phyloP scores from a whole-genome alignment of 2,888 invertebrate species.

The Kryphioiulus occultus region DNA sequence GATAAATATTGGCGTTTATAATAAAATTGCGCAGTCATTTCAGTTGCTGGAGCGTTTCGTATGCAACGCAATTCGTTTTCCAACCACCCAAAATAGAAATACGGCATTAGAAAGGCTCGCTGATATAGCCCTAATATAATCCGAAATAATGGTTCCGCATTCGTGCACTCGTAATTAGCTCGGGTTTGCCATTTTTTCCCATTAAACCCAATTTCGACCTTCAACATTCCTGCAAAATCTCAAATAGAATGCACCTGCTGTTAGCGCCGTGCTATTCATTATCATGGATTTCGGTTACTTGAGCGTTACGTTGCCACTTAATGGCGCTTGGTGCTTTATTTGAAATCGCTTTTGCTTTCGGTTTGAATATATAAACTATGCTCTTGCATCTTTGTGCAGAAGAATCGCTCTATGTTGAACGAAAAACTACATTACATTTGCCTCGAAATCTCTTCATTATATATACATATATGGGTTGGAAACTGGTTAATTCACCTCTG shows the following conservation, averaged over 20 bases:
- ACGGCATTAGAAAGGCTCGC: neutral
- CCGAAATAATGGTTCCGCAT: constrained; percentile 26
- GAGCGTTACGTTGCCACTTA: neutral
- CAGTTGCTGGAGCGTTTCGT: neutral
- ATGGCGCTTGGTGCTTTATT: neutral
- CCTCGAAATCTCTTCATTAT: no score
- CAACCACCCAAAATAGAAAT: neutral
- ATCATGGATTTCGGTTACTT: neutral
- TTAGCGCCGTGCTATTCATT: neutral
- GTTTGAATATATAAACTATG: neutral
- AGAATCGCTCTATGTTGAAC: no score
- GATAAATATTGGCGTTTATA: constrained; percentile 25
- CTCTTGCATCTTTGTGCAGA: no score
- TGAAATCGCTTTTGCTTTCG: neutral
- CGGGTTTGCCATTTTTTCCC: constrained; percentile 1
- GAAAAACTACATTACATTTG: no score
- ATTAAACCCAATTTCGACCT: constrained; percentile 19
- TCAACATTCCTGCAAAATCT: neutral
- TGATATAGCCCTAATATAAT: constrained; percentile 21
- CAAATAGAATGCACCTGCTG: neutral
- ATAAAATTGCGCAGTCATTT: constrained; percentile 16
- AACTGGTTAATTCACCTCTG: no score
- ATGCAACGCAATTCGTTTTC: neutral
- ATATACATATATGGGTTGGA: no score
- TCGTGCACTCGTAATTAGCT: constrained; percentile 26